These are phyloP conservation scores for Dipodomys merriami DNA, from an alignment of 2,113 vertebrate genomes.

Conservation along the genomic window DNA sequence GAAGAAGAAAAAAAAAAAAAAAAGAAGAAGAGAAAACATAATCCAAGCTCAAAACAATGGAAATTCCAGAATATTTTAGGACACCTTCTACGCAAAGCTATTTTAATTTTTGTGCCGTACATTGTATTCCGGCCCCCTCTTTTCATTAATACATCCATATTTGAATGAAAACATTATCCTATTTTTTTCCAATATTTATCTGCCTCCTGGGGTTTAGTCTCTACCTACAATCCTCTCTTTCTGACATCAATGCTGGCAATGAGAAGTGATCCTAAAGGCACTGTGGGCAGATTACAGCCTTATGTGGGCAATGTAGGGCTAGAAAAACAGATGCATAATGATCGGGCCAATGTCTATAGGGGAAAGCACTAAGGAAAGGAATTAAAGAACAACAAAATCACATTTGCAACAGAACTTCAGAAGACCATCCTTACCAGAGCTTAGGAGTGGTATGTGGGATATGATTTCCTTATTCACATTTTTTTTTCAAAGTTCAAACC, in stretches of 20 bases:
- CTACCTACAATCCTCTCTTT: conserved; percentile 75
- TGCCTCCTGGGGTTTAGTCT: conserved; percentile 65
- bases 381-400: not conserved
- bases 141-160: conserved; percentile 42
- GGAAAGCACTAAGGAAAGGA: not conserved
- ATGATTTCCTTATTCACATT: not conserved
- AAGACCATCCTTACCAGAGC: not conserved
- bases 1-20: not conserved
- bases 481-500: not conserved
- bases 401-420: accelerated
- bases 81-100: conserved; percentile 41
- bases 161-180: conserved; percentile 40
- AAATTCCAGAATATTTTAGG: not conserved
- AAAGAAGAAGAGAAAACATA: not conserved
- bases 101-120: not conserved
- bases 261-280: conserved; percentile 68
- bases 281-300: conserved; percentile 67
- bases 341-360: conserved; percentile 18
- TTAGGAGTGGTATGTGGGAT: not conserved
- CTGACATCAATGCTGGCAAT: conserved; percentile 69
- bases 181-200: conserved; percentile 58
- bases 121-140: not conserved
- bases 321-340: conserved; percentile 49
- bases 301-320: not conserved
- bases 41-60: not conserved